These are phyloP conservation scores for Gadopsis marmoratus DNA, from an alignment of 2,797 vertebrate genomes.

Conservation along the genomic window DNA sequence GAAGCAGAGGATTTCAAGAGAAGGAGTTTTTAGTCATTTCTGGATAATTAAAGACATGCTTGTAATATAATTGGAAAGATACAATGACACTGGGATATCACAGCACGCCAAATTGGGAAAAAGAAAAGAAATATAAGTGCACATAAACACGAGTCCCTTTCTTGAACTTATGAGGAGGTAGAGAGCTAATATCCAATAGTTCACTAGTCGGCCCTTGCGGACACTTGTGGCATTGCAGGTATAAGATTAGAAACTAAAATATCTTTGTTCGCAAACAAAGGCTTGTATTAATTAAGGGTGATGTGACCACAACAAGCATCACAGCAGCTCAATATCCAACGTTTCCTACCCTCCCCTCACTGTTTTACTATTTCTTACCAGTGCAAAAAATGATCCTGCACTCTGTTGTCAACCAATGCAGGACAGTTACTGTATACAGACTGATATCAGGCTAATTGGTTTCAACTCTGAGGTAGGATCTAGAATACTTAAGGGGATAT, in stretches of 20 bases:
- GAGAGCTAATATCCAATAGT: slow-evolving; percentile 74
- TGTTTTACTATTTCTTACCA: slow-evolving; percentile 35
- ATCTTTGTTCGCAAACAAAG: slow-evolving; percentile 61
- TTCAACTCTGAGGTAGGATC: slow-evolving; percentile 77
- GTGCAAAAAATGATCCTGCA: slow-evolving; percentile 66
- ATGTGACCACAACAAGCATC: slow-evolving; percentile 56
- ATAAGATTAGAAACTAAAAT: slow-evolving; percentile 49
- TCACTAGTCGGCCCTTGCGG: slow-evolving; percentile 54
- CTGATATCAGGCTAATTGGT: slow-evolving; percentile 59
- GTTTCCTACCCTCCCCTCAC: slow-evolving; percentile 18
- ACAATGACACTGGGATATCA: slow-evolving; percentile 70
- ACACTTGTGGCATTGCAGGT: slow-evolving; percentile 59
- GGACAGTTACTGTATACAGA: slow-evolving; percentile 50
- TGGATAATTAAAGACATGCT: slow-evolving; percentile 75
- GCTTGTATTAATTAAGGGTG: slow-evolving; percentile 54
- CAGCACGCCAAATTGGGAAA: slow-evolving; percentile 55
- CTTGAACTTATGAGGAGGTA: slow-evolving; percentile 80
- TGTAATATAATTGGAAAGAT: slow-evolving; percentile 64
- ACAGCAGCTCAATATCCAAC: slow-evolving; percentile 61
- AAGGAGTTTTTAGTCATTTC: slow-evolving; percentile 63
- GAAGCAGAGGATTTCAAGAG: slow-evolving; percentile 66
- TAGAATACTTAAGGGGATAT: slow-evolving; percentile 50
- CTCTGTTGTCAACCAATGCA: slow-evolving; percentile 63
- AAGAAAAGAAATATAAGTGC: slow-evolving; percentile 66
- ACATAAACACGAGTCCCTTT: slow-evolving; percentile 83